Conservation (phyloP, 2,113 vertebrate species). For the Felis catus region F.catus_Fca126_mat1.0 CM031419.1:114808001-114808500, state of each 20-base stretch:
- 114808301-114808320: too few species aligned
- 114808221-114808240: neutral
- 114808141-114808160: neutral
- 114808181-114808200: neutral
- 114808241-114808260: neutral
- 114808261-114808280: neutral
- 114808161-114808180: neutral
- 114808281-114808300: too few species aligned
- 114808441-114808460: too few species aligned
- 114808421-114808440: too few species aligned
- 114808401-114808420: too few species aligned
- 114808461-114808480: too few species aligned
- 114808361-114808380: too few species aligned
- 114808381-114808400: too few species aligned
- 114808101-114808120: neutral
- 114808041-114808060: neutral
- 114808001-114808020: neutral
- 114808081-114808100: neutral
- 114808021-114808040: neutral
- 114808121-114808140: neutral
- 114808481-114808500: too few species aligned
- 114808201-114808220: neutral
- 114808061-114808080: neutral
- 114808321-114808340: too few species aligned
- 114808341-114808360: too few species aligned